A percentile compares a stretch with the other conserved stretches of the same genome.
These are phyloP conservation scores for Peromyscus californicus DNA, from an alignment of 2,113 vertebrate species.

Conservation along the genomic window DNA sequence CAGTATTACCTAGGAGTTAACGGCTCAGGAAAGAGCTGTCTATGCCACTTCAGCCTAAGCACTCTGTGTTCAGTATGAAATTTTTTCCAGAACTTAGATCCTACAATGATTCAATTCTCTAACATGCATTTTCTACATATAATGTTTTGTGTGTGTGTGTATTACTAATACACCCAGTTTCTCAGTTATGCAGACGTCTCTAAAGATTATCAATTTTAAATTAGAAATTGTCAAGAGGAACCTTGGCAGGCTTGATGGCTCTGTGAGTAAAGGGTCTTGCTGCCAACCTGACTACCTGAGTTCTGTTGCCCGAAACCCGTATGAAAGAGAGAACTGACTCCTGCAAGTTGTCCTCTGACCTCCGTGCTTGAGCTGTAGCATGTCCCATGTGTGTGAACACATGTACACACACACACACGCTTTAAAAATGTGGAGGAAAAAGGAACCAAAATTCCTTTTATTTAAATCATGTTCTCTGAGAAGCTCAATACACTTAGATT, in stretches of 20 bases:
- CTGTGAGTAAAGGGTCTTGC: neutral
- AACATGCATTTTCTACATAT: neutral
- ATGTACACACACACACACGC: neutral
- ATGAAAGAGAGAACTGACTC: neutral
- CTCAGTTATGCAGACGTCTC: neutral
- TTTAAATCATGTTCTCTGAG: conserved; percentile 33
- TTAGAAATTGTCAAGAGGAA: conserved; percentile 34
- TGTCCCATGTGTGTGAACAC: neutral
- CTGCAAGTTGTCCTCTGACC: neutral
- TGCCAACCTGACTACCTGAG: neutral
- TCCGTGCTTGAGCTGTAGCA: neutral
- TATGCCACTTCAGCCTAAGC: neutral
- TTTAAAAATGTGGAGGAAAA: neutral
- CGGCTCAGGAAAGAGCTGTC: neutral
- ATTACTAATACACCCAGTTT: neutral
- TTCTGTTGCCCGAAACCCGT: neutral
- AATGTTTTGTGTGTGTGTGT: neutral
- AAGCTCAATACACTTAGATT: neutral
- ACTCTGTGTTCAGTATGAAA: neutral
- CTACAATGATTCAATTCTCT: conserved; percentile 38
- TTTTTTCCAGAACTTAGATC: conserved; percentile 34
- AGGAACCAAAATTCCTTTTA: neutral
- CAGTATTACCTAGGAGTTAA: neutral
- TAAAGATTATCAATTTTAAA: neutral
- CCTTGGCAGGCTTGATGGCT: neutral